A percentile compares a stretch with the other conserved stretches of the same genome.
These are phyloP conservation scores for Pomacea maculata DNA, from an alignment of 1,140 invertebrate genomes.

Conservation along the genomic window DNA sequence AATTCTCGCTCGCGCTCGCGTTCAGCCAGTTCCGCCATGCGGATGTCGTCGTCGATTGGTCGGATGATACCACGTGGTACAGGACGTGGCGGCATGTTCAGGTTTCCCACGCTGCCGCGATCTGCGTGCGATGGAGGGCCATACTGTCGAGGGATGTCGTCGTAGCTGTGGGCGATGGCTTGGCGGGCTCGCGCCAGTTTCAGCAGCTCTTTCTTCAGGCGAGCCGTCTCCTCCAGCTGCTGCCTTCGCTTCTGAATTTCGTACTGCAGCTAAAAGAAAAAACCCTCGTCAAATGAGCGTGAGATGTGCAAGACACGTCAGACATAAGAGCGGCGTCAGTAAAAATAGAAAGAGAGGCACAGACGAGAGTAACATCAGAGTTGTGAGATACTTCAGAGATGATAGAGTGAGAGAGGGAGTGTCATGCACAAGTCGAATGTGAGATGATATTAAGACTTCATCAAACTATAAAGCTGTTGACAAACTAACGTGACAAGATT, in stretches of 20 bases:
- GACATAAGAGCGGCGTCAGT: no score
- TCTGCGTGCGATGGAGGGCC: constrained; percentile 8
- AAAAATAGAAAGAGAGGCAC: no score
- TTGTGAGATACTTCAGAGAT: no score
- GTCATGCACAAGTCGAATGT: no score
- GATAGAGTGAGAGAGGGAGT: no score
- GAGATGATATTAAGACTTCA: no score
- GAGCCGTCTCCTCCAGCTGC: constrained; percentile 73
- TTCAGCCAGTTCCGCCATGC: constrained; percentile 28
- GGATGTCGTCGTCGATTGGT: constrained; percentile 54
- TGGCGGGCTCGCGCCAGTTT: constrained; percentile 54
- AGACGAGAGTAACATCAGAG: no score
- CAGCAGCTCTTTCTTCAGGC: constrained; percentile 71
- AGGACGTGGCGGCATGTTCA: constrained; percentile 39
- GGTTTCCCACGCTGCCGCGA: constrained; percentile 9
- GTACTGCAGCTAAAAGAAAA: constrained; percentile 68
- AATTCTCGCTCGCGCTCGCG: constrained; percentile 7
- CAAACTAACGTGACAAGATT: no score
- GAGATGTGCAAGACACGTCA: no score
- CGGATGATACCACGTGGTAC: constrained; percentile 66
- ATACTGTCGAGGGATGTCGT: constrained; percentile 54
- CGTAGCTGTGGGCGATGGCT: constrained; percentile 55
- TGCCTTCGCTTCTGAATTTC: constrained; percentile 73
- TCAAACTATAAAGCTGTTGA: no score
- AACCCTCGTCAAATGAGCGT: no score